Evolutionary conservation across 2,888 invertebrate genomes (phyloP).

Genomic region (Carterocephalus palaemon): DNA sequence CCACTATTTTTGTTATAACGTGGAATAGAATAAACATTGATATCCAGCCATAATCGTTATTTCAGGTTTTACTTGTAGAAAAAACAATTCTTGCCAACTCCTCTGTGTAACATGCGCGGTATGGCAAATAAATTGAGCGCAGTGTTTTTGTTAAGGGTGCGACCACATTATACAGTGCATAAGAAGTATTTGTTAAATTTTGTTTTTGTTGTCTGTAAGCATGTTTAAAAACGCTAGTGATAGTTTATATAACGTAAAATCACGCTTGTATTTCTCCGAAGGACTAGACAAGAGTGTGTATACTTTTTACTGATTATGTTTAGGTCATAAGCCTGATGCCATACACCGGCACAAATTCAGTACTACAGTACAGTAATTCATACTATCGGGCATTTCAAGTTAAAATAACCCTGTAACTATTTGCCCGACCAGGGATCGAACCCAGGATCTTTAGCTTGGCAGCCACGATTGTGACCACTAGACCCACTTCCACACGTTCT

Average conservation of each 20-base stretch:
- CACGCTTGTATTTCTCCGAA: no score
- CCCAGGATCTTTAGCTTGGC: no score
- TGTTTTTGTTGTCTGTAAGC: neutral
- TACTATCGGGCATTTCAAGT: no score
- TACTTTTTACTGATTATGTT: no score
- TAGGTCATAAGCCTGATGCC: no score
- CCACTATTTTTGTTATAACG: conserved; percentile 4
- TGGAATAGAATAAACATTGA: conserved; percentile 19
- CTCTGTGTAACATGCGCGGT: conserved; percentile 23
- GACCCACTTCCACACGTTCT: no score
- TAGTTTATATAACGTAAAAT: no score
- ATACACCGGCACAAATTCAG: no score
- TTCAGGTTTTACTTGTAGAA: conserved; percentile 23
- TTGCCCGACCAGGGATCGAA: no score
- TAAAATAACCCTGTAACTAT: neutral
- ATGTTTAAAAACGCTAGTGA: no score
- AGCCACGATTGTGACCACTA: conserved; percentile 6
- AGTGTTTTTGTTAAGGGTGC: conserved; percentile 1
- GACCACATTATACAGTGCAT: conserved; percentile 7
- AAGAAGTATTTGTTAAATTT: no score
- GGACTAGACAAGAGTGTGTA: no score
- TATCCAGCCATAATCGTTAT: conserved; percentile 21
- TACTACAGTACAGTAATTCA: neutral
- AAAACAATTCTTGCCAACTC: conserved; percentile 23
- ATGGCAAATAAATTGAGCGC: conserved; percentile 17